Evolutionary conservation across 2,797 vertebrate species (phyloP).

Genomic region (Molossus alvarezi): DNA sequence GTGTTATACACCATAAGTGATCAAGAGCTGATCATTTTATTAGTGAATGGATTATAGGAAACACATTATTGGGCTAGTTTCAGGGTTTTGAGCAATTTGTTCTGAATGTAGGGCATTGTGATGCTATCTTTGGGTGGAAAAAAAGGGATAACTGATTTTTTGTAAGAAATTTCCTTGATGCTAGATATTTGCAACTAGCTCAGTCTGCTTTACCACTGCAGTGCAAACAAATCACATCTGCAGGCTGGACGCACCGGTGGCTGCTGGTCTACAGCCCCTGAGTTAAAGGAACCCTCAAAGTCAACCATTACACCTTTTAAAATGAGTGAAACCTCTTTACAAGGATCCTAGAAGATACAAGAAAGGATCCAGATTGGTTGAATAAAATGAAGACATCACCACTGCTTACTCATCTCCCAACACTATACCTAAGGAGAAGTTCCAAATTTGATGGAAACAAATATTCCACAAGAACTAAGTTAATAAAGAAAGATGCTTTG

Average conservation of each 20-base stretch:
- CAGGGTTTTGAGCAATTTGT: not conserved
- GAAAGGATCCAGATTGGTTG: not conserved
- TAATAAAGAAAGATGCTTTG: not conserved
- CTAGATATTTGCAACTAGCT: not conserved
- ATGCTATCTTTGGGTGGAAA: not conserved
- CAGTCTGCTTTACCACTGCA: not conserved
- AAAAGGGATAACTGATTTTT: constrained; percentile 1
- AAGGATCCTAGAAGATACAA: not conserved
- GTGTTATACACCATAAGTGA: not conserved
- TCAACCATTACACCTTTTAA: not conserved
- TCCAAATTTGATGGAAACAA: not conserved
- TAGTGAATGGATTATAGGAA: constrained; percentile 8
- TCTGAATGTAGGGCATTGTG: not conserved
- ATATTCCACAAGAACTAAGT: not conserved
- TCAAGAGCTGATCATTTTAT: not conserved
- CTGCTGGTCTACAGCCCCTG: not conserved
- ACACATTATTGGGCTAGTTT: not conserved
- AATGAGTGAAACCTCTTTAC: not conserved
- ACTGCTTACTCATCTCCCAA: not conserved
- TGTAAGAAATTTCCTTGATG: not conserved
- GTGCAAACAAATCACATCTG: not conserved
- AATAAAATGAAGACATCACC: not conserved
- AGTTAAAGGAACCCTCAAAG: not conserved
- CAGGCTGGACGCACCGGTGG: not conserved
- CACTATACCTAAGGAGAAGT: not conserved